Conservation (phyloP, 2,113 vertebrate genomes). For the Lanius collurio region DNA sequence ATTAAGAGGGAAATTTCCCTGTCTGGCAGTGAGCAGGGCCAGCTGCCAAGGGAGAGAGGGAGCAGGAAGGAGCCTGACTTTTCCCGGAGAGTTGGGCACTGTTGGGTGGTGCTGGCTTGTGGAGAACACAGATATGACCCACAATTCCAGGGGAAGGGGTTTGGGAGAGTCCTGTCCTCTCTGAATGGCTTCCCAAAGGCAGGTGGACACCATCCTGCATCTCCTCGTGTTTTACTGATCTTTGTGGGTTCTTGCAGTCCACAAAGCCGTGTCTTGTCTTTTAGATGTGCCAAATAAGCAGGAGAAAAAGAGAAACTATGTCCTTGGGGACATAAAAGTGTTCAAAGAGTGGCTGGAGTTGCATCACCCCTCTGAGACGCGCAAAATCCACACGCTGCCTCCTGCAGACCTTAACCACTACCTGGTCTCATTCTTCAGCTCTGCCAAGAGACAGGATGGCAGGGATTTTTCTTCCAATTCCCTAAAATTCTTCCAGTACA, state of each 20-base stretch:
- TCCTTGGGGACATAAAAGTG: neutral
- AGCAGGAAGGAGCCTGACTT: neutral
- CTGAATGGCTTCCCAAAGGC: neutral
- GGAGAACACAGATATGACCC: neutral
- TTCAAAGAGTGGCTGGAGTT: neutral
- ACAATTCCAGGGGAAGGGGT: neutral
- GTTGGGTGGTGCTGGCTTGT: neutral
- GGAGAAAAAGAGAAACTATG: neutral
- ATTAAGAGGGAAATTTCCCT: neutral
- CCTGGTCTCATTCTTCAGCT: neutral
- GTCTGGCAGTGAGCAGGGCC: neutral
- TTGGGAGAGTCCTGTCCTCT: neutral
- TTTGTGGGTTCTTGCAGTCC: neutral
- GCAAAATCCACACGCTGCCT: neutral
- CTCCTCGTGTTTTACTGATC: neutral
- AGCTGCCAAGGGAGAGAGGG: neutral
- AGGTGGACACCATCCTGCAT: neutral
- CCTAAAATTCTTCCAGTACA: neutral
- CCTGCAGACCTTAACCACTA: neutral
- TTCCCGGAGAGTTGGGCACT: neutral
- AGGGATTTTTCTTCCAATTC: neutral
- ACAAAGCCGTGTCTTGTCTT: neutral
- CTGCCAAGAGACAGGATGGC: neutral
- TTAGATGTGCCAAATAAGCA: neutral
- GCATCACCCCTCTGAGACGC: neutral